These are phyloP conservation scores for Austrofundulus limnaeus DNA, from an alignment of 2,113 vertebrate genomes.

Conservation along the genomic window DNA sequence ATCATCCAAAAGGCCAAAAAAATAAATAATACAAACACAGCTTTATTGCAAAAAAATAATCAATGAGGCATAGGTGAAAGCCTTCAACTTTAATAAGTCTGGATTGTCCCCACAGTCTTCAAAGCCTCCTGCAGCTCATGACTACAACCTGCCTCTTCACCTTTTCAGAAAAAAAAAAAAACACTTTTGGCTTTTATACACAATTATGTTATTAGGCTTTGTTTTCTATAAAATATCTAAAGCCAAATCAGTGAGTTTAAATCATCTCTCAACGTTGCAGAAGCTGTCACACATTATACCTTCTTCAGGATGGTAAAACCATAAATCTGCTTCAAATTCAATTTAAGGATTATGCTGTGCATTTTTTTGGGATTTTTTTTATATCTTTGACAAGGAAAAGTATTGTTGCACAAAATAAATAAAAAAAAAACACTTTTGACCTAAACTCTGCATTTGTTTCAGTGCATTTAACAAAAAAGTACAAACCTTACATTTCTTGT, in stretches of 20 bases:
- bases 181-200: slow-evolving; percentile 6
- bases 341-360: background rate
- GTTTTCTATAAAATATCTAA: background rate
- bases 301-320: slow-evolving; percentile 17
- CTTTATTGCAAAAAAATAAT: slow-evolving; percentile 24
- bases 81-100: slow-evolving; percentile 23
- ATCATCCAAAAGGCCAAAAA: slow-evolving; percentile 21
- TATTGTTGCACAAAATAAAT: background rate
- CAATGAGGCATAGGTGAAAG: slow-evolving; percentile 6
- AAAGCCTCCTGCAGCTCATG: slow-evolving; percentile 1
- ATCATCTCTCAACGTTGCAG: slow-evolving; percentile 13
- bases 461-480: background rate
- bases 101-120: slow-evolving; percentile 7
- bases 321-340: slow-evolving; percentile 14
- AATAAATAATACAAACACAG: slow-evolving; percentile 9
- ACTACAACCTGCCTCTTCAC: slow-evolving; percentile 1
- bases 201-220: slow-evolving; percentile 5
- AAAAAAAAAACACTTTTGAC: background rate
- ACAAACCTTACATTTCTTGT: background rate
- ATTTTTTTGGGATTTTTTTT: background rate
- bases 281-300: slow-evolving; percentile 4
- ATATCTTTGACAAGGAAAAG: slow-evolving; percentile 25
- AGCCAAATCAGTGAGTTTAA: background rate
- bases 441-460: slow-evolving; percentile 7
- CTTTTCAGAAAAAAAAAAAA: background rate